Evolutionary conservation across 2,888 invertebrate genomes (phyloP).

Genomic region (Hybos culiciformis): DNA sequence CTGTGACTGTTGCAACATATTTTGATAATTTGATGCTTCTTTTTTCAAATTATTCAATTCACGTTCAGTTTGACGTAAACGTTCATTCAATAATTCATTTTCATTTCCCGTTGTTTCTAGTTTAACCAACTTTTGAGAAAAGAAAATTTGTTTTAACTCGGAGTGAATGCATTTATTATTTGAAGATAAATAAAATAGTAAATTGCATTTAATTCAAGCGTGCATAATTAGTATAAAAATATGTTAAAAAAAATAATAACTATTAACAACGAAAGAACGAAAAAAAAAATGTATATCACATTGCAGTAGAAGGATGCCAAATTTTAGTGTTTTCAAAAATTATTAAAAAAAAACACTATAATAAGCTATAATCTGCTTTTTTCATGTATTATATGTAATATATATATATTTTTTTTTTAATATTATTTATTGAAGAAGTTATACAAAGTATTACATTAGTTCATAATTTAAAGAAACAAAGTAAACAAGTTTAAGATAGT

Average conservation of each 20-base stretch:
- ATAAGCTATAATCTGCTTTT: too few species aligned
- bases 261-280: slow-evolving; percentile 4
- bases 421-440: too few species aligned
- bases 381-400: too few species aligned
- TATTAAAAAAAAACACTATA: not conserved
- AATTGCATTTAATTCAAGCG: slow-evolving; percentile 4
- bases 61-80: slow-evolving; percentile 64
- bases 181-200: slow-evolving; percentile 1
- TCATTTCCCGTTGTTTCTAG: slow-evolving; percentile 69
- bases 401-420: too few species aligned
- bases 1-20: slow-evolving; percentile 65
- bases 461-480: too few species aligned
- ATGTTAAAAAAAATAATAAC: slow-evolving; percentile 5
- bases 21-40: slow-evolving; percentile 51
- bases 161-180: not conserved
- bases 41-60: slow-evolving; percentile 50
- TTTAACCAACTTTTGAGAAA: slow-evolving; percentile 60
- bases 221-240: slow-evolving; percentile 4
- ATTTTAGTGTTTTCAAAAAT: too few species aligned
- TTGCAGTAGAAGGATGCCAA: too few species aligned
- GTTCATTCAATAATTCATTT: slow-evolving; percentile 61
- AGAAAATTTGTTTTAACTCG: not conserved
- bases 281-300: too few species aligned
- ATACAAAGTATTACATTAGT: too few species aligned
- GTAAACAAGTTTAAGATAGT: too few species aligned